Conservation (phyloP, 2,797 vertebrate species). For the Pangasius larnaudii region DNA sequence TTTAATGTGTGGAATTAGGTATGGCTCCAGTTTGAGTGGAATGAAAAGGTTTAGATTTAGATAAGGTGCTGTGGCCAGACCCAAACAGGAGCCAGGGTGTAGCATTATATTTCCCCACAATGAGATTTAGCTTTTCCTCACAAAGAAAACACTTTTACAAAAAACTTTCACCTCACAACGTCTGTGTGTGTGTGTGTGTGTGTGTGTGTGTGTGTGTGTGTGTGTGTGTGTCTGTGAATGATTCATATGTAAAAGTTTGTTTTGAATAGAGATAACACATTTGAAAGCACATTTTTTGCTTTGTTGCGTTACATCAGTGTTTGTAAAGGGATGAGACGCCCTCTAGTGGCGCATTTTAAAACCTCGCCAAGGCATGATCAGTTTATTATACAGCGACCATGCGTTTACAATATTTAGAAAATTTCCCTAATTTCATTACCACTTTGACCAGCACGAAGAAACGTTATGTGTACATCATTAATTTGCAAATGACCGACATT, state of each 20-base stretch:
- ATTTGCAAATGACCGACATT: background rate
- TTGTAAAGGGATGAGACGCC: background rate
- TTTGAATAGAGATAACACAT: background rate
- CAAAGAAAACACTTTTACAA: background rate
- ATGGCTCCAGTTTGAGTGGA: background rate
- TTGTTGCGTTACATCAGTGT: background rate
- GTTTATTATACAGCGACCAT: no score
- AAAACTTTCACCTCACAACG: background rate
- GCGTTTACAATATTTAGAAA: background rate
- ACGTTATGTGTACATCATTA: background rate
- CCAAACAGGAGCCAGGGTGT: background rate
- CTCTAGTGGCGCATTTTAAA: background rate
- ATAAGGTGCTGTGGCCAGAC: background rate
- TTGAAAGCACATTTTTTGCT: background rate
- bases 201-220: background rate
- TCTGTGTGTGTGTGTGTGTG: background rate
- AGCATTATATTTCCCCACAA: background rate
- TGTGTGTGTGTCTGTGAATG: background rate
- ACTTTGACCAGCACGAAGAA: background rate
- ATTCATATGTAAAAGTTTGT: background rate
- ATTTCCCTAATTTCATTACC: background rate
- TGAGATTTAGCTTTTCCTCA: background rate
- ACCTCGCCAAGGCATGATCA: background rate
- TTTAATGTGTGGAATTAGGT: constrained; percentile 7
- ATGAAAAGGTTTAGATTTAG: background rate